Conservation (phyloP, 53 echinoderm and acorn worm species). For the Patiria pectinifera region DNA sequence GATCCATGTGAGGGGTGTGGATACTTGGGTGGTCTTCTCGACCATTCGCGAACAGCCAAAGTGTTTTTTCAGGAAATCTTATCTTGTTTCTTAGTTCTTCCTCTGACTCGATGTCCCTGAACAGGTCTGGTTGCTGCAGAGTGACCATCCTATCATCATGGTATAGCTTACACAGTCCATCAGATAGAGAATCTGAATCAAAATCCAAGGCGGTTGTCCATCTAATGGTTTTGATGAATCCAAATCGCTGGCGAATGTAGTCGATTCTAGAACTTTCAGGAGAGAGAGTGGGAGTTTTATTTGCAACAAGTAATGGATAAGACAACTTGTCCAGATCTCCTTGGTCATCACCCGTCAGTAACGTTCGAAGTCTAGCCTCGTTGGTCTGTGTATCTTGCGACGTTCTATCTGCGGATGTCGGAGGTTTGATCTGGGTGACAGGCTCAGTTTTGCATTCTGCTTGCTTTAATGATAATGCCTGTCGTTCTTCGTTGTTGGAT, state of each 20-base stretch:
- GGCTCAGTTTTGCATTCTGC: not conserved
- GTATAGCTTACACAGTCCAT: constrained; percentile 70
- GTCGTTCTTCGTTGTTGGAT: not conserved
- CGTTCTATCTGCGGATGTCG: not conserved
- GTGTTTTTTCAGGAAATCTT: constrained; percentile 63
- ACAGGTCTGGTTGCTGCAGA: constrained; percentile 64
- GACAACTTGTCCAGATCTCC: constrained; percentile 63
- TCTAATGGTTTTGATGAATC: constrained; percentile 62
- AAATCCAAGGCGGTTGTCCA: constrained; percentile 79
- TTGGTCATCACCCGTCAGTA: constrained; percentile 67
- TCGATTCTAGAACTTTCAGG: not conserved
- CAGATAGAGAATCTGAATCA: constrained; percentile 55
- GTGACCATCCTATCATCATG: constrained; percentile 54
- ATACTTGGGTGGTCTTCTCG: constrained; percentile 58
- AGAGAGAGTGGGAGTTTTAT: constrained; percentile 55
- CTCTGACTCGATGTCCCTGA: constrained; percentile 42
- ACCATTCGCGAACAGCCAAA: constrained; percentile 80
- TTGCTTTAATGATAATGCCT: not conserved
- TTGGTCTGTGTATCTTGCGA: not conserved
- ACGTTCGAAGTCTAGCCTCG: constrained; percentile 44
- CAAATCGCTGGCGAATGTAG: constrained; percentile 12
- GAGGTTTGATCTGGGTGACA: not conserved
- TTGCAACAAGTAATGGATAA: constrained; percentile 72
- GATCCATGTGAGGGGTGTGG: constrained; percentile 17
- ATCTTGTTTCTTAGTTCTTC: constrained; percentile 29